Base-by-base conservation (phyloP, 2,113 vertebrate species). In the Neodon shergylaensis region DNA sequence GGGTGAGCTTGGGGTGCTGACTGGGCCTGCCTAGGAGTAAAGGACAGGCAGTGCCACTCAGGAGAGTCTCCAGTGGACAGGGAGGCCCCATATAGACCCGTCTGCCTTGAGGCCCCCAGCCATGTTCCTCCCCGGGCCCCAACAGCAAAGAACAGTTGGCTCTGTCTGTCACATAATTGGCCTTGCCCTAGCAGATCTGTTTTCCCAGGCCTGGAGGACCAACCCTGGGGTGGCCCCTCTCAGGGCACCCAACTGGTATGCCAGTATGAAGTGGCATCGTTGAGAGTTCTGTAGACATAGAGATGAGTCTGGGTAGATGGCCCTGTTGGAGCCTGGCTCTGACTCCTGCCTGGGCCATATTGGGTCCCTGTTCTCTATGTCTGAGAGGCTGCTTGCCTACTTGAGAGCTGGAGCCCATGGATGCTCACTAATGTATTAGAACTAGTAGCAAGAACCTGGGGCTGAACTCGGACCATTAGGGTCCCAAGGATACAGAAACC, bases 71-170 rank as follows among this genome's bases (percentile, higher is more conserved):
- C 7, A 9, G 54, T 63, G n/a, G 61, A 28, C 9, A 17, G 8
- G 70, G 63, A 74, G 84, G 42, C 42, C 76, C 66, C 33, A 7
- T 42, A 44, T 16, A n/a, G 22, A 47, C 16, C 1, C 61, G 0
- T 21, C 42, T 7, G 28, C 31, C 22, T 76, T 21, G n/a, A 24
- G 76, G 17, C 78, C 52, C 61, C 52, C 4, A 10, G 14, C 63
- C 77, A 21, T 0, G 11, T 68, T 47, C 84, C 33, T 39, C 42
- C 36, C 39, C 17, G 6, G 33, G 39, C 81, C 65, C 19, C 47
- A 21, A 21, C 2, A 10, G 68, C 31, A 61, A 47, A 90, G 54
- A 61, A 73, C 96, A 94, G 82, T 88, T 96, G 97, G 85, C 82
- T 93, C 83, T 3, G 49, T 91, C 94, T 26, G 39, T 97, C 94